These are phyloP conservation scores for Formica aserva DNA, from an alignment of 2,888 invertebrate genomes.

Conservation along the genomic window DNA sequence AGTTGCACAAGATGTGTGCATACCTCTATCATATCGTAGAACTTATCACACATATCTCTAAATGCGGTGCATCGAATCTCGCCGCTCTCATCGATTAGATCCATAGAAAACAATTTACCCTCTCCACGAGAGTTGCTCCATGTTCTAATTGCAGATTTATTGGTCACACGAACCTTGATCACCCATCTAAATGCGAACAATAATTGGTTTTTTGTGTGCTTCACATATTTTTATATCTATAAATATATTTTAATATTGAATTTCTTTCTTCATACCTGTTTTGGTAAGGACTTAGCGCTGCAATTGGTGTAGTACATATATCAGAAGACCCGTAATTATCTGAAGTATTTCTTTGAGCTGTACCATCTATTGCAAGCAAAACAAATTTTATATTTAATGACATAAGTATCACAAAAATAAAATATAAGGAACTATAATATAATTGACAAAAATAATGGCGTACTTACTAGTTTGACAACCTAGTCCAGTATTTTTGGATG, in stretches of 20 bases:
- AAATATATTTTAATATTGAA: neutral
- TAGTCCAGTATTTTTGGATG: neutral
- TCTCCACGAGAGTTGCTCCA: slow-evolving; percentile 98
- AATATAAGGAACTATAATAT: neutral
- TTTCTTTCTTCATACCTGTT: slow-evolving; percentile 90
- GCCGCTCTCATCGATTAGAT: slow-evolving; percentile 96
- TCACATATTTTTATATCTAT: neutral
- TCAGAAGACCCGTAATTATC: slow-evolving; percentile 34
- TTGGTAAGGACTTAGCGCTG: slow-evolving; percentile 96
- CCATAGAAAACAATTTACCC: slow-evolving; percentile 97
- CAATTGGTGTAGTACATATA: slow-evolving; percentile 88
- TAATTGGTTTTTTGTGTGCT: neutral
- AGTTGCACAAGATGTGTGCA: slow-evolving; percentile 12
- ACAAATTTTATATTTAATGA: neutral
- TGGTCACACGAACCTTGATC: slow-evolving; percentile 95
- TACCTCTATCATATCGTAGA: slow-evolving; percentile 95
- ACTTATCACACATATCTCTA: slow-evolving; percentile 94
- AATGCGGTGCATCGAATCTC: slow-evolving; percentile 98
- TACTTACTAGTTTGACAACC: slow-evolving; percentile 14
- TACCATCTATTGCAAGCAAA: slow-evolving; percentile 8
- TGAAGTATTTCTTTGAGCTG: neutral
- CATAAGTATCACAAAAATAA: neutral
- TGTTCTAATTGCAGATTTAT: slow-evolving; percentile 92
- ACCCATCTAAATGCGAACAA: slow-evolving; percentile 90
- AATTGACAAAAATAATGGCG: neutral